Conservation (phyloP, 2,797 vertebrate species). For the Anguilla pacifica region DNA sequence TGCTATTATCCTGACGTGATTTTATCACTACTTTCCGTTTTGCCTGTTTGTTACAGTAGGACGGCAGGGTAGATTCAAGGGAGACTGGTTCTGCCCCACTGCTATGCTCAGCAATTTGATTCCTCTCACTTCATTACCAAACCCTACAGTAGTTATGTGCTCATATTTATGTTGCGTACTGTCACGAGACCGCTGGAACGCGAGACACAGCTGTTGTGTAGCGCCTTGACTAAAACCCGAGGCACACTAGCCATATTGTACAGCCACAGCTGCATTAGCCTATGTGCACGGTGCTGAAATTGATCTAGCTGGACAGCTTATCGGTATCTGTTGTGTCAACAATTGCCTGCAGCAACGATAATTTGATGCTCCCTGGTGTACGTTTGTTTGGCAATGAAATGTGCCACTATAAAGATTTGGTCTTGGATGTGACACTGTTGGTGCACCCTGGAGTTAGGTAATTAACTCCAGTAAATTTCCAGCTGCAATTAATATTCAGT, state of each 20-base stretch:
- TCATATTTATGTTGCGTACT: neutral
- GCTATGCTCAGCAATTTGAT: neutral
- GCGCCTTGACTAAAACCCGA: neutral
- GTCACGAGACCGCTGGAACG: neutral
- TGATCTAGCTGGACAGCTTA: neutral
- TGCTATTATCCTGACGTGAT: neutral
- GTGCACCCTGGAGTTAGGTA: neutral
- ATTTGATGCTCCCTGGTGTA: neutral
- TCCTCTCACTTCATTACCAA: neutral
- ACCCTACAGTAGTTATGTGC: neutral
- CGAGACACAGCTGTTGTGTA: neutral
- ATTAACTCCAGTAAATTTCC: neutral
- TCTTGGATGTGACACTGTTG: neutral
- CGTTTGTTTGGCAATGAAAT: neutral
- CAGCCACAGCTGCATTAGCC: neutral
- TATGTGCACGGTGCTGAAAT: neutral
- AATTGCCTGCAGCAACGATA: neutral
- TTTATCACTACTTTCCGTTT: neutral
- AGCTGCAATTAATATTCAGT: neutral
- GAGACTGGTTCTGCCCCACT: neutral
- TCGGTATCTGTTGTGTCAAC: neutral
- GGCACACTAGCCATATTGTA: neutral
- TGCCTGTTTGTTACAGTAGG: neutral
- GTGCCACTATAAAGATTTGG: neutral
- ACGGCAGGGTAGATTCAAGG: neutral